phyloP scores from a whole-genome alignment of 2,888 invertebrate genomes.

The Ecliptopera silaceata region DNA sequence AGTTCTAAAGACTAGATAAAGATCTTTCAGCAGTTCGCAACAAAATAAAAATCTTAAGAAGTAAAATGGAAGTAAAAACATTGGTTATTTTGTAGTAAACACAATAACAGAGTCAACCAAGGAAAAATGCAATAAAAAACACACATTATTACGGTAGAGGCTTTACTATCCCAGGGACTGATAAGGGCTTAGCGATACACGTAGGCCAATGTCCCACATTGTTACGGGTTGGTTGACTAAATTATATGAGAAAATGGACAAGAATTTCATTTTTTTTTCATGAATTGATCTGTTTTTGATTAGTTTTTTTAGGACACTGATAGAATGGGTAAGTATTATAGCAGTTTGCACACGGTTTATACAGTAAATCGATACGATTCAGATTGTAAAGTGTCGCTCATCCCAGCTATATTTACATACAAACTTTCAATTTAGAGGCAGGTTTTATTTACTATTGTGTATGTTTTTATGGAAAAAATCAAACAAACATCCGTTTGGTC shows the following conservation, averaged over 20 bases:
- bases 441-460: too few species aligned
- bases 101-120: constrained; percentile 3
- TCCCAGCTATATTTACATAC: too few species aligned
- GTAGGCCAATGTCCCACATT: constrained; percentile 7
- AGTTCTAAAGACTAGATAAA: too few species aligned
- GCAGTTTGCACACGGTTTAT: too few species aligned
- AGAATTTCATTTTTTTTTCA: background rate
- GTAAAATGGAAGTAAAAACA: background rate
- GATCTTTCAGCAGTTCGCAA: background rate
- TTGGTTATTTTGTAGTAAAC: background rate
- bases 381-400: too few species aligned
- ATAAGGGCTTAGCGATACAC: constrained; percentile 23
- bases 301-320: too few species aligned
- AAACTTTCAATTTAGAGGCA: too few species aligned
- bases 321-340: too few species aligned
- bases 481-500: too few species aligned
- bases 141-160: constrained; percentile 21
- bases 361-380: too few species aligned
- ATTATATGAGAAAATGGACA: constrained; percentile 3
- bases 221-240: constrained; percentile 5
- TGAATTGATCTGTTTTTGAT: background rate
- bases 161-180: constrained; percentile 20
- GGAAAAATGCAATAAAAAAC: constrained; percentile 19
- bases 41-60: background rate
- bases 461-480: too few species aligned